phyloP scores from a whole-genome alignment of 2,113 vertebrate species.

The Sylvietta virens region DNA sequence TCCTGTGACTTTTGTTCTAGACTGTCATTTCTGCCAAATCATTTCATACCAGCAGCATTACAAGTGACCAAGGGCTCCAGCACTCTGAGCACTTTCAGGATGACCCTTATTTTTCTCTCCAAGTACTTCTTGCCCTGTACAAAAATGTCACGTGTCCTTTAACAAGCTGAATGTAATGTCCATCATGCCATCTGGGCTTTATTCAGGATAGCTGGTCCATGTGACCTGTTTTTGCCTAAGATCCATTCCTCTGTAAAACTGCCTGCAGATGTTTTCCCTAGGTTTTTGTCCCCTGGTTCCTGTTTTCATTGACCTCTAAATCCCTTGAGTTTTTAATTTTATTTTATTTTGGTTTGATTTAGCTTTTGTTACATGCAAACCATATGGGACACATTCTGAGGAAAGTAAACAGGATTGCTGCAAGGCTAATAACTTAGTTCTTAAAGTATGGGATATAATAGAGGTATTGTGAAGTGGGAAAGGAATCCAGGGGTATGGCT shows the following conservation, averaged over 20 bases:
- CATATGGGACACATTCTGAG: slow-evolving; percentile 26
- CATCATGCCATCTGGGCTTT: not conserved
- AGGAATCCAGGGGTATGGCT: not conserved
- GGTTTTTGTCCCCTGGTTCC: slow-evolving; percentile 28
- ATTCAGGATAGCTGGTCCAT: not conserved
- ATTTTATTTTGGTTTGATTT: slow-evolving; percentile 33
- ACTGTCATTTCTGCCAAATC: not conserved
- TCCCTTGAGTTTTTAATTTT: not conserved
- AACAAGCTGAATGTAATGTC: not conserved
- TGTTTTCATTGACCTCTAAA: slow-evolving; percentile 54
- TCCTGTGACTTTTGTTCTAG: not conserved
- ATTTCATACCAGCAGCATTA: not conserved
- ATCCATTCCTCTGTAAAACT: not conserved
- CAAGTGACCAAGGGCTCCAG: not conserved
- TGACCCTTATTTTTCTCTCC: not conserved
- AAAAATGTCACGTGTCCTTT: not conserved
- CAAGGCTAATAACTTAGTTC: not conserved
- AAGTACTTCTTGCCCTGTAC: not conserved
- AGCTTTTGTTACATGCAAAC: slow-evolving; percentile 16
- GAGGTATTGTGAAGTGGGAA: slow-evolving; percentile 30
- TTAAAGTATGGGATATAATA: not conserved
- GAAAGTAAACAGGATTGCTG: slow-evolving; percentile 26
- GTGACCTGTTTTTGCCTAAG: not conserved
- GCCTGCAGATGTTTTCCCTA: slow-evolving; percentile 62
- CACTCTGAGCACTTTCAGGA: not conserved